Percentiles rank a stretch among this genome's conserved stretches.
phyloP scores from a whole-genome alignment of 2,888 invertebrate species.

The Philhelius pedissequus region DNA sequence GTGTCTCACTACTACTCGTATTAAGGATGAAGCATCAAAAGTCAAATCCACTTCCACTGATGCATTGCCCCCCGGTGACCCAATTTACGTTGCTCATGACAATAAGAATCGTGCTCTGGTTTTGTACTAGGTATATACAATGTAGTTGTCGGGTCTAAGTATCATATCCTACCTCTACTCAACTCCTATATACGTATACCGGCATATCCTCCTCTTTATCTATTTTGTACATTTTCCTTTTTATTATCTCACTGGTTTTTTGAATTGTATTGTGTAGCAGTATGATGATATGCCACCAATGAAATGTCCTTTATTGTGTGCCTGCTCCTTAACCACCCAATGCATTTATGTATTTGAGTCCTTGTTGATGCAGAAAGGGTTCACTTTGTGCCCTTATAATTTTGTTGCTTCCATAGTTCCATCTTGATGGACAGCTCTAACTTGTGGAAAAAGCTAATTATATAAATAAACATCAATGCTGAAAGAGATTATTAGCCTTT shows the following conservation, averaged over 20 bases:
- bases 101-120: constrained; percentile 7
- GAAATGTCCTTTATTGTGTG: constrained; percentile 39
- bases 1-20: background rate
- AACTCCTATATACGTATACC: too few relatives aligned
- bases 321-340: constrained; percentile 28
- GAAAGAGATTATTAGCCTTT: constrained; percentile 61
- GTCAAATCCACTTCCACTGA: constrained; percentile 21
- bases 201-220: background rate
- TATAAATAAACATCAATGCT: constrained; percentile 34
- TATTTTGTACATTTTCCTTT: constrained; percentile 7
- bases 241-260: constrained; percentile 17
- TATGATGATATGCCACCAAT: constrained; percentile 33
- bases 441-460: constrained; percentile 26
- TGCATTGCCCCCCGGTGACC: constrained; percentile 26
- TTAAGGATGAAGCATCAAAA: constrained; percentile 20
- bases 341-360: constrained; percentile 11
- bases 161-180: too few relatives aligned
- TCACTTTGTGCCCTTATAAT: background rate
- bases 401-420: background rate
- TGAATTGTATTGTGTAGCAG: background rate
- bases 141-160: background rate
- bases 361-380: background rate
- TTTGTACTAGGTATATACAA: background rate
- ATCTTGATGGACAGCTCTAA: constrained; percentile 19
- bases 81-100: constrained; percentile 24